Conservation (phyloP, 2,797 vertebrate species). For the Halcyon leucocephala region DNA sequence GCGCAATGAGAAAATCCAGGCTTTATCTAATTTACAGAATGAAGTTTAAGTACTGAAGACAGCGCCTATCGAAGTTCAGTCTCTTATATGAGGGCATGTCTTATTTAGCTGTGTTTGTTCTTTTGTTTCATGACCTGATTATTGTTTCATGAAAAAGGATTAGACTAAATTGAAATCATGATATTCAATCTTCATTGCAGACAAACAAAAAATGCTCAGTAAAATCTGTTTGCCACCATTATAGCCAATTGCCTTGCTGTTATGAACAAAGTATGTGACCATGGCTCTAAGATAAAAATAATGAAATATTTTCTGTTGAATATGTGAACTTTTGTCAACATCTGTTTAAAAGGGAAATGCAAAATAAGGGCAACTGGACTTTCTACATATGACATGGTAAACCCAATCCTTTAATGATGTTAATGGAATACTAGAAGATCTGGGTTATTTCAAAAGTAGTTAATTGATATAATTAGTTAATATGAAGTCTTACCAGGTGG, state of each 20-base stretch:
- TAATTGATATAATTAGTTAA: constrained; percentile 8
- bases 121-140: neutral
- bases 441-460: neutral
- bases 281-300: neutral
- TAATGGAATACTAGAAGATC: neutral
- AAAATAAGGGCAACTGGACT: neutral
- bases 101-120: neutral
- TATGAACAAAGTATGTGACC: neutral
- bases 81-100: neutral
- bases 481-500: neutral
- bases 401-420: neutral
- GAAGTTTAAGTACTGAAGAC: neutral
- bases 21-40: neutral
- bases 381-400: neutral
- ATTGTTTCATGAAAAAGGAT: neutral
- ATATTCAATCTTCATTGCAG: neutral
- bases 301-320: neutral
- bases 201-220: neutral
- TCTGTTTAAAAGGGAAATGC: neutral
- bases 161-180: neutral
- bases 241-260: neutral
- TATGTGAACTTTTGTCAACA: neutral
- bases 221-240: neutral
- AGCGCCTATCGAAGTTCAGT: neutral
- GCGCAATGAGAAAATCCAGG: neutral